Evolutionary conservation across 2,113 vertebrate species (phyloP), one percentile per base, ranked within the genome.

Genomic region (Rhagologus leucostigma): DNA sequence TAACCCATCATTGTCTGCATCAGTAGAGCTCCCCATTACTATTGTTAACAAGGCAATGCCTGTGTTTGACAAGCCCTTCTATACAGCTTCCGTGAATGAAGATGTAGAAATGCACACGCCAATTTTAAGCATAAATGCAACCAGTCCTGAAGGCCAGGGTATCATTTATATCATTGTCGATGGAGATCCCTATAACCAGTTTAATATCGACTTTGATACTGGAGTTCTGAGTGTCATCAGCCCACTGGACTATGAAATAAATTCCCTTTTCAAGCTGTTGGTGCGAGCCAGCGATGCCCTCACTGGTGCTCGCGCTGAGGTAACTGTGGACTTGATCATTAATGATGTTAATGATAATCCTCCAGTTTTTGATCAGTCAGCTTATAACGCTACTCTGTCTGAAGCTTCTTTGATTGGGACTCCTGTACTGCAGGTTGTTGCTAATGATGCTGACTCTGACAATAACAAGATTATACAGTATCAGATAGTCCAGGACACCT

Each of bases 31-130:
- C 84, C 98, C 99, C 18, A 99, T 99, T 83, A 99, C 99, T 37
- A 99, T 99, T 18, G 99, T 99, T 89, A 99, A 99, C 97, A 99
- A 99, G 98, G 99, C 99, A 3, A 99, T 99, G 99, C 99, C 99
- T 41, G 98, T 99, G 44, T 99, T 99, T 96, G 99, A 99, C 96
- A 99, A 99, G 80, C 98, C 99, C 7, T 99, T 99, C 97, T 99
- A 99, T 83, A 98, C 98, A 11, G 98, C 99, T 44, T 98, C 98
- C 0, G 97, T 99, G 71, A 98, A 98, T 60, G 99, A 99, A 97
- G 99, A 99, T 53, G 93, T 99, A n/a, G 96, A 97, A 83, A 98
- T 98, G 80, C 98, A 99, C 95, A 99, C 99, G 1, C 99, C 99
- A 5, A 97, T 99, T 90, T 96, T 99, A 60, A 98, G 99, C 75